Base-by-base conservation (phyloP, 2,113 vertebrate genomes). In the Cavia porcellus region DNA sequence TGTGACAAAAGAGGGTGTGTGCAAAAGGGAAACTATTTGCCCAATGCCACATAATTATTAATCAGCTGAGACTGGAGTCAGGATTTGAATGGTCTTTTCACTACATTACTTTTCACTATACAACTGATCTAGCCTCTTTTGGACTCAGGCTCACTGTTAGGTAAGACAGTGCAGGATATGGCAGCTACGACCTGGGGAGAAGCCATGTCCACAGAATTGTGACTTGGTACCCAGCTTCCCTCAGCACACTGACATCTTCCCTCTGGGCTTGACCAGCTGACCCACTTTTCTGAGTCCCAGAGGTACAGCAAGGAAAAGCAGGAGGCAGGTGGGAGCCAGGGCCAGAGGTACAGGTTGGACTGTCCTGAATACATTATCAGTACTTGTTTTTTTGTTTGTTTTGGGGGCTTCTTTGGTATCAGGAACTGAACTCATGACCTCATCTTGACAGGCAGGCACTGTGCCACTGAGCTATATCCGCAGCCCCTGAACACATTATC, bases 141-240 rank as follows among this genome's bases (percentile, higher is more conserved):
- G 17, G 74, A 45, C 81, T 97, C 61, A 42, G 92, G 52, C 81
- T 61, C 47, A 42, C 7, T 92, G 50, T n/a, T 28, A 68, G 68
- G 75, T 62, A 87, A 35, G 82, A 74, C 1, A 75, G 70, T 82
- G 14, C 89, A 94, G 86, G 89, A 95, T 79, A 92, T 10, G 52
- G 66, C 52, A 89, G 89, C 35, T 20, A 52, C 30, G 6, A 5
- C 75, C 68, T 61, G 57, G 32, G 89, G 84, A 97, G 93, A 90
- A 77, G 81, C 59, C 11, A 0, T 25, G 42, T 90, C 57, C 81
- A 81, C 0, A 42, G 75, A 81, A 84, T 24, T 84, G 86, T 96
- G 96, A 97, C 96, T 97, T 95, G 97, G 32, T 77, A 19, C 92
- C 70, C 68, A 68, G 86, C 45, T 74, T 92, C 68, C 62, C 74